phyloP scores from a whole-genome alignment of 2,113 vertebrate species.

The Gallinago undulata region DNA sequence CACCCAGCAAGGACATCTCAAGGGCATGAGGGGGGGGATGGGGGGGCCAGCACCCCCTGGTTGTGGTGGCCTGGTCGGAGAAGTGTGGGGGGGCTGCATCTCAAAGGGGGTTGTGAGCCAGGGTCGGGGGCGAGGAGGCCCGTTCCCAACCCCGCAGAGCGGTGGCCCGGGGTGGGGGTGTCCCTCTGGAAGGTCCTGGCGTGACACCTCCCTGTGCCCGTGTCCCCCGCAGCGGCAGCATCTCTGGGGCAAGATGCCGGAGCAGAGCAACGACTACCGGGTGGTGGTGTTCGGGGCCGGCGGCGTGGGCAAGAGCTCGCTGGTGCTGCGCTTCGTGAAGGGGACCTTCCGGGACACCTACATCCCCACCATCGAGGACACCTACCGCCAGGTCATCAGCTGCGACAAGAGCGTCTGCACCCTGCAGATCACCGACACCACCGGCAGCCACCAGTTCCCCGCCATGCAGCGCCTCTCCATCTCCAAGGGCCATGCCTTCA shows the following conservation, averaged over 20 bases:
- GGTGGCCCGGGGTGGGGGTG: too few species aligned
- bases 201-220: not conserved
- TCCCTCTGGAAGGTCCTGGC: accelerated
- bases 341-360: slow-evolving; percentile 96
- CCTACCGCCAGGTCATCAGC: slow-evolving; percentile 97
- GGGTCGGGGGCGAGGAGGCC: accelerated
- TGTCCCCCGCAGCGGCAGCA: slow-evolving; percentile 11
- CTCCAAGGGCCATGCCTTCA: slow-evolving; percentile 96
- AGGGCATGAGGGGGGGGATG: not conserved
- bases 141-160: accelerated
- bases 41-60: accelerated
- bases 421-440: slow-evolving; percentile 97
- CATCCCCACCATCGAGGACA: slow-evolving; percentile 97
- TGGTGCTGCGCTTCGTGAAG: slow-evolving; percentile 95
- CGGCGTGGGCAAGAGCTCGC: slow-evolving; percentile 94
- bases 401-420: slow-evolving; percentile 97
- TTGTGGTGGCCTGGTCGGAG: accelerated
- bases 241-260: slow-evolving; percentile 83
- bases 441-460: slow-evolving; percentile 95
- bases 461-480: slow-evolving; percentile 98
- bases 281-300: slow-evolving; percentile 96
- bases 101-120: accelerated
- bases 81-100: accelerated
- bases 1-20: not conserved
- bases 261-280: slow-evolving; percentile 95